Base-by-base conservation (phyloP, 2,797 vertebrate genomes). In the Sebastes trivittatus region DNA sequence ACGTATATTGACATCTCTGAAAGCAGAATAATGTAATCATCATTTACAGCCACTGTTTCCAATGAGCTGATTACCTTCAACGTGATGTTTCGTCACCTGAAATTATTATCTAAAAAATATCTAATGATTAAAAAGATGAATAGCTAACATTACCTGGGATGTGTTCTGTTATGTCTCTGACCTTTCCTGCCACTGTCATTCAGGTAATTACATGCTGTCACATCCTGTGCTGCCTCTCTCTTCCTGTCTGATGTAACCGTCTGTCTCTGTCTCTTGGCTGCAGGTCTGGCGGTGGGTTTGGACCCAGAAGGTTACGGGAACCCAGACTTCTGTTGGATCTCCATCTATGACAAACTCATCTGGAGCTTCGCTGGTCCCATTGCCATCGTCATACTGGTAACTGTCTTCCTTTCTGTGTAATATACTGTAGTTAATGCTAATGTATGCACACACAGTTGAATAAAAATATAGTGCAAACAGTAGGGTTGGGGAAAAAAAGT, bases 301-400 rank as follows among this genome's bases (percentile, higher is more conserved):
- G 98, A 99, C 91, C 98, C 98, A 0, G 98, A 99, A 80, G 98
- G 98, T 83, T 99, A 99, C 0, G 98, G 98, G 52, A 99, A 99
- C 94, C 97, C 98, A 0, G 98, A 99, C 92, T 99, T 99, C 91
- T 99, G 98, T 87, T 99, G 98, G 98, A 98, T 99, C 90, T 99
- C 98, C 22, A 96, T 99, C 91, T 97, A 99, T 7, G 98, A 99
- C 92, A 99, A 98, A 88, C 98, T 99, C 83, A 96, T 99, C 92
- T 99, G 98, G 98, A 98, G 98, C 94, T 99, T 99, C 62, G 98
- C 98, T 65, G 98, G 98, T 89, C 98, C 98, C 52, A 96, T 99
- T 9, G 94, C 95, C 93, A 95, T 99, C 30, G 98, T 99, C 85
- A 95, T 99, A 75, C 93, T 98, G 98, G 98, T 99, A 96, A 94